Conservation (phyloP, 2,113 vertebrate species). For the Otolemur garnettii region DNA sequence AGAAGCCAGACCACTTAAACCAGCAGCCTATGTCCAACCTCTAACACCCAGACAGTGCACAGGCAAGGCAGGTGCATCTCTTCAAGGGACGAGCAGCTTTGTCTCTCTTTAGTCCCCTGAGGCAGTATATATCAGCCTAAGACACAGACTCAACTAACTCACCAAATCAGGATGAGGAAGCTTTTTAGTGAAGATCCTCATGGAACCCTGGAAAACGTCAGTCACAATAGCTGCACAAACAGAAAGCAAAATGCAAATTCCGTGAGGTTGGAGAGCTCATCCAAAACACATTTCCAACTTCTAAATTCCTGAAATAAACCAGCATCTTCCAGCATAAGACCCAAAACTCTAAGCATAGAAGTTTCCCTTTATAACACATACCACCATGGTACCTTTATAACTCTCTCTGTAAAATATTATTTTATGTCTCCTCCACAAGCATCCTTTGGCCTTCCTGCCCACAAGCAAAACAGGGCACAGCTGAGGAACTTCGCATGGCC, state of each 20-base stretch:
- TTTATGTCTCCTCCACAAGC: not conserved
- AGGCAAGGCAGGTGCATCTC: not conserved
- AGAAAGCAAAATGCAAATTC: constrained; percentile 55
- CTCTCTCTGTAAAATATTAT: not conserved
- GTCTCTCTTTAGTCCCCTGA: not conserved
- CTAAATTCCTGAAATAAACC: constrained; percentile 3
- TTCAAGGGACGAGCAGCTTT: not conserved
- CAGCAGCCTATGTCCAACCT: not conserved
- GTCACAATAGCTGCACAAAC: constrained; percentile 92
- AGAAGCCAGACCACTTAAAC: not conserved
- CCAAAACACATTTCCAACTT: constrained; percentile 21
- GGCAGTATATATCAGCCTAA: not conserved
- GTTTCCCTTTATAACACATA: not conserved
- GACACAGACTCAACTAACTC: constrained; percentile 66
- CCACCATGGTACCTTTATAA: not conserved
- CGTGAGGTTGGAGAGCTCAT: not conserved
- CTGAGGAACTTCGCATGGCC: not conserved
- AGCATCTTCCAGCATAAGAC: not conserved
- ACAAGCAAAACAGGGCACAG: not conserved
- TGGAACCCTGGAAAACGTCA: constrained; percentile 97
- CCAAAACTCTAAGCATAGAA: constrained; percentile 22
- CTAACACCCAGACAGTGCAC: not conserved
- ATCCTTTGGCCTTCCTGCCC: not conserved
- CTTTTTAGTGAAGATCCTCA: constrained; percentile 99
- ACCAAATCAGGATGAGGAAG: constrained; percentile 97